phyloP scores from a whole-genome alignment of 2,888 invertebrate species.

The Agapetus fuscipes region DNA sequence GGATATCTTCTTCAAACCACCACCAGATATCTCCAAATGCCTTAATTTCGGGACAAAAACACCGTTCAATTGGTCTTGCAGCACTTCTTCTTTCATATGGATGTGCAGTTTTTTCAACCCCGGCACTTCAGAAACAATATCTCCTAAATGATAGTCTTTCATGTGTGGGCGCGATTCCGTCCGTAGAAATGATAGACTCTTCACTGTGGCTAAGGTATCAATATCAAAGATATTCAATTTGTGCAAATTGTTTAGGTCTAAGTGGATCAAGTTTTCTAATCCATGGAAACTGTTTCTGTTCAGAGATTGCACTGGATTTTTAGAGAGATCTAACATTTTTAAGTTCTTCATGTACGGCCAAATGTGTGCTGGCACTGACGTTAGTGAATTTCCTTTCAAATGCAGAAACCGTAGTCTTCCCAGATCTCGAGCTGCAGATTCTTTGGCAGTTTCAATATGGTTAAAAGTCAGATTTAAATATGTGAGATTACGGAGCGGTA shows the following conservation, averaged over 20 bases:
- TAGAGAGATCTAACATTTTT: constrained; percentile 67
- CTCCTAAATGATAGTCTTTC: constrained; percentile 62
- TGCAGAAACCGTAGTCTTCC: constrained; percentile 62
- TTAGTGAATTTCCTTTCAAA: constrained; percentile 67
- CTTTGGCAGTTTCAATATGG: constrained; percentile 59
- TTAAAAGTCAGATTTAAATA: constrained; percentile 74
- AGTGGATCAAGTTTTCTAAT: constrained; percentile 58
- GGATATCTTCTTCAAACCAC: constrained; percentile 61
- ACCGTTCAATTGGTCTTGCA: constrained; percentile 68
- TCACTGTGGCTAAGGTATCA: constrained; percentile 61
- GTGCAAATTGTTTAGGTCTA: constrained; percentile 65
- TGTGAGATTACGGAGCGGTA: constrained; percentile 68
- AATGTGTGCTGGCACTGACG: constrained; percentile 62
- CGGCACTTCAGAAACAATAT: constrained; percentile 60
- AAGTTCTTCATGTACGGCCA: constrained; percentile 65
- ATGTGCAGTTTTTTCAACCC: constrained; percentile 67
- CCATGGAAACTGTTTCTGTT: constrained; percentile 62
- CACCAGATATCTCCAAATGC: constrained; percentile 71
- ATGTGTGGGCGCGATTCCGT: constrained; percentile 69
- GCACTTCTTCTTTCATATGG: constrained; percentile 61
- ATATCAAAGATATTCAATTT: constrained; percentile 65
- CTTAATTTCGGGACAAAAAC: constrained; percentile 70
- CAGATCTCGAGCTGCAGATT: constrained; percentile 61
- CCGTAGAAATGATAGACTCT: constrained; percentile 58
- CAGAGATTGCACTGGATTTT: constrained; percentile 72